phyloP scores from a whole-genome alignment of 2,888 invertebrate genomes.

The Himalopsyche anomala region DNA sequence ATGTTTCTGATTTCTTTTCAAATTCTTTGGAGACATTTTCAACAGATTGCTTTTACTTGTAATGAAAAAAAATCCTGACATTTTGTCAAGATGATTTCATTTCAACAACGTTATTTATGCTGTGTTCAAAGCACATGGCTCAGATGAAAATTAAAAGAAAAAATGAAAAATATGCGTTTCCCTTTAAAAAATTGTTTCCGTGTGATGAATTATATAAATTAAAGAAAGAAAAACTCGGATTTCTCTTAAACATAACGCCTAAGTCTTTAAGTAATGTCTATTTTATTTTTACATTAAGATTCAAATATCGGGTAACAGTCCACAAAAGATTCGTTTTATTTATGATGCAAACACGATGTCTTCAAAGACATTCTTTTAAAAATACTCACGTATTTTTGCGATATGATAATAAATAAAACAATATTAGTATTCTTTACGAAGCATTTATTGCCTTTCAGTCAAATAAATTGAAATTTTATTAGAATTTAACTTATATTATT shows the following conservation, averaged over 20 bases:
- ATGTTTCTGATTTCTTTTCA: slow-evolving; percentile 46
- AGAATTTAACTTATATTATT: no score
- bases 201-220: slow-evolving; percentile 23
- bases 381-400: slow-evolving; percentile 5
- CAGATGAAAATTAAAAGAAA: slow-evolving; percentile 8
- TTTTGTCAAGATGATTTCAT: slow-evolving; percentile 26
- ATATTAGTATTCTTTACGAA: neutral
- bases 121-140: slow-evolving; percentile 16
- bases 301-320: neutral
- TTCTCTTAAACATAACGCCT: neutral
- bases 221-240: neutral
- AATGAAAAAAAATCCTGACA: slow-evolving; percentile 41
- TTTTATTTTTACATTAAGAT: neutral
- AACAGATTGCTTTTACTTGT: slow-evolving; percentile 18
- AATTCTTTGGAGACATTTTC: slow-evolving; percentile 16
- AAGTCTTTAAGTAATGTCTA: neutral
- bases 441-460: slow-evolving; percentile 13
- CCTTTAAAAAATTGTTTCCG: neutral
- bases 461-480: neutral
- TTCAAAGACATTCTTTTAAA: neutral
- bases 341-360: neutral
- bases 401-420: neutral
- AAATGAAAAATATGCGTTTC: slow-evolving; percentile 19
- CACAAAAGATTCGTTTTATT: neutral
- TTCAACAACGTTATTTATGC: slow-evolving; percentile 26